Base-by-base conservation (phyloP, 1,140 invertebrate genomes). In the Hormaphis cornu region DNA sequence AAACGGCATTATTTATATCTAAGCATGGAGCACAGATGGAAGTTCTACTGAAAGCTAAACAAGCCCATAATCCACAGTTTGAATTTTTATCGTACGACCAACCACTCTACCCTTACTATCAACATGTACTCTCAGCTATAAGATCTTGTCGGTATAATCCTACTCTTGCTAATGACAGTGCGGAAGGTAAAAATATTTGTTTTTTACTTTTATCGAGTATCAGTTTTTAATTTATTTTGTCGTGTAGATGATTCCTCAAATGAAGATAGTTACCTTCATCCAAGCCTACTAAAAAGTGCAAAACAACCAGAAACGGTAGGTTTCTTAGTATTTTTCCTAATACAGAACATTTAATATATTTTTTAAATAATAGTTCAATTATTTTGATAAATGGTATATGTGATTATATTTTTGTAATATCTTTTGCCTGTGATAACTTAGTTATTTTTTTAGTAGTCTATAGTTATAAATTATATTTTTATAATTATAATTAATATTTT, bases 1-100 rank as follows among this genome's bases (percentile, higher is more conserved):
- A 95, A 80, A 99, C 97, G 1, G 95, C 96, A 0, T 80, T 86
- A 56, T 98, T 98, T 80, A 93, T 99, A 72, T 88, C 89, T 71
- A 82, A 85, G 48, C 95, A 98, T 78, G 96, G 95, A 1, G 82
- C 86, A 33, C 97, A 99, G 81, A 97, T 98, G 95, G 96, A 99
- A 81, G 97, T 99, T 63, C 82, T 98, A 0, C 87, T 99, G 69
- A 98, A 97, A 81, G 91, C 94, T 9, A 98, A 98, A 79, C 97
- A 99, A 78, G 83, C 90, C 0, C 87, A 89, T 73, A 99, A 98
- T 81, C 82, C 87, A 2, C 91, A 95, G 79, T 99, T 99, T 81
- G 82, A 88, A 56, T 99, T 99, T 79, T 82, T 99, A 20, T 89
- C 90, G 44, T 91, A 91, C 77, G 90, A 92, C 72, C 85, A 90